Evolutionary conservation across 2,888 invertebrate species (phyloP), one percentile per base, ranked within the genome.

Genomic region (Carpatolechia fugitivella): DNA sequence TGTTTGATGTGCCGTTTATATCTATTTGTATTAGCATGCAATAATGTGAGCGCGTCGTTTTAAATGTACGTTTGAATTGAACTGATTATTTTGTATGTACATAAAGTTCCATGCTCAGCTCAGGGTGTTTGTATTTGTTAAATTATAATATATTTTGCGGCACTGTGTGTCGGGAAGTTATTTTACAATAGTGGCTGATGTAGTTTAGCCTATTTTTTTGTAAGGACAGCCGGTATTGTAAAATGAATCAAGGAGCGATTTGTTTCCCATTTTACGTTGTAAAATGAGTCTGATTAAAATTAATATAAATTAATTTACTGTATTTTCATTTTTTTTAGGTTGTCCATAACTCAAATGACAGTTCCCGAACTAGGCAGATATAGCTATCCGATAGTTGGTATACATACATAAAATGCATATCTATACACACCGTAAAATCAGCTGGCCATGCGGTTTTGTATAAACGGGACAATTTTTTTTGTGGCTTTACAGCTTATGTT

Each of bases 281-380:
- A 79, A 85, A 87, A 87, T 85, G 89, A 89, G 88, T 89, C 84
- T 85, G 84, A 89, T 83, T 89, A 87, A 84, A 70, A 64, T 82
- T 76, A 85, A 85, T 82, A 84, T 80, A 78, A 78, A 82, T 72
- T 72, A 66, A 63, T 63, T 60, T 61, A 47, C 24, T 58, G 68
- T 55, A 64, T 78, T 79, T 72, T 70, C 70, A 74, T 51, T 31
- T 44, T 20, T 49, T 18, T 13, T 44, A 16, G 13, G 13, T 40
- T n/a, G 11, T 24, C 44, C 4, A 20, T 8, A 4, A 20, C 44
- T 44, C n/a, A n/a, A n/a, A n/a, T n/a, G n/a, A n/a, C n/a, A n/a
- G n/a, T n/a, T n/a, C n/a, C n/a, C n/a, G n/a, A n/a, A n/a, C n/a
- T n/a, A n/a, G n/a, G n/a, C n/a, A n/a, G n/a, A n/a, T n/a, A n/a